Evolutionary conservation across 2,797 vertebrate species (phyloP).

Genomic region (Galagoides demidoff): DNA sequence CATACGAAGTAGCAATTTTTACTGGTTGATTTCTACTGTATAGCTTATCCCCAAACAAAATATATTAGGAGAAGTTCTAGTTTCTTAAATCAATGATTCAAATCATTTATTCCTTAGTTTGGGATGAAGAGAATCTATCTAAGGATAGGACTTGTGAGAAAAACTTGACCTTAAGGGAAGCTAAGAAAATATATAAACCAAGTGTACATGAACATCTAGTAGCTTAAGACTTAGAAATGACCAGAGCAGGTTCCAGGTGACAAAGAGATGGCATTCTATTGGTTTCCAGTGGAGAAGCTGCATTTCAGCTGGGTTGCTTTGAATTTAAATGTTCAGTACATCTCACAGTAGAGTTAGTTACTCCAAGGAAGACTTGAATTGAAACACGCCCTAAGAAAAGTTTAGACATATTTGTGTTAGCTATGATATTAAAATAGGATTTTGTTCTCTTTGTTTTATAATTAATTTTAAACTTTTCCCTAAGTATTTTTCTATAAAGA

Average conservation of each 20-base stretch:
- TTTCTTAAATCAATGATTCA: conserved; percentile 25
- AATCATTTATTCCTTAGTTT: not conserved
- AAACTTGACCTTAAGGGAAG: not conserved
- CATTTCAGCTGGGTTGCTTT: not conserved
- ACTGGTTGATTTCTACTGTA: not conserved
- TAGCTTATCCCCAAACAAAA: not conserved
- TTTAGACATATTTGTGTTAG: not conserved
- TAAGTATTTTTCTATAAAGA: not conserved
- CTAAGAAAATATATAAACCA: not conserved
- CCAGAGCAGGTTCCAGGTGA: not conserved
- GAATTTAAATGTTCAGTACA: not conserved
- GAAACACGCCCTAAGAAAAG: not conserved
- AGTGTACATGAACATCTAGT: not conserved
- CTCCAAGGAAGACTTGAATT: not conserved
- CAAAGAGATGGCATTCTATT: not conserved
- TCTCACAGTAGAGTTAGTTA: not conserved
- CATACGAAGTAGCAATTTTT: not conserved
- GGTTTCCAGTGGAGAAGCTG: not conserved
- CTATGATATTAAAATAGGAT: not conserved
- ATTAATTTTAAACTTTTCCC: not conserved
- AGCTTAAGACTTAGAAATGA: not conserved
- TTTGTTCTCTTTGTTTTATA: not conserved
- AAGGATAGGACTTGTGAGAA: not conserved
- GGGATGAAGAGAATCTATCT: not conserved
- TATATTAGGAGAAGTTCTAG: not conserved